phyloP scores from a whole-genome alignment of 2,797 vertebrate species.

The Galagoides demidoff region DNA sequence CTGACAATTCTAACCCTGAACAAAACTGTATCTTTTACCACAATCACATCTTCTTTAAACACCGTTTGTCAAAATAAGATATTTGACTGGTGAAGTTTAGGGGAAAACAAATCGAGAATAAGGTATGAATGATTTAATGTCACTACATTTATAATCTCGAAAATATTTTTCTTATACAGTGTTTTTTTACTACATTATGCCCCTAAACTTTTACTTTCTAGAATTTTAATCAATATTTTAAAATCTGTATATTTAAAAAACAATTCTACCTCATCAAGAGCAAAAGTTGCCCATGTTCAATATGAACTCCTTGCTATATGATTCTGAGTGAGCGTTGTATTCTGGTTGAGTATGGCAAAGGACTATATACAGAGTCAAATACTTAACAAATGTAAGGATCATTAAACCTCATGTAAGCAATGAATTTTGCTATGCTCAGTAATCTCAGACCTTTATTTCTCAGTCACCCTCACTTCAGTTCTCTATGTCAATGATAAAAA shows the following conservation, averaged over 20 bases:
- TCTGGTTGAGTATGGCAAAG: neutral
- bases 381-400: conserved; percentile 49
- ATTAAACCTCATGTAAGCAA: conserved; percentile 54
- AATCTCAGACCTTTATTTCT: conserved; percentile 56
- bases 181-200: neutral
- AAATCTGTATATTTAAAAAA: neutral
- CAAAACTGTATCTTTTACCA: neutral
- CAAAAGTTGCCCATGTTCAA: neutral
- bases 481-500: conserved; percentile 65
- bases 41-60: neutral
- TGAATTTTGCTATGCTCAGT: conserved; percentile 37
- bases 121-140: neutral
- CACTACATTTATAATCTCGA: neutral
- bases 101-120: neutral
- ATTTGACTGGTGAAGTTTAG: neutral
- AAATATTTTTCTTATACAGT: neutral
- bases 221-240: neutral
- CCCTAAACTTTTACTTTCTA: neutral
- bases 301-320: neutral
- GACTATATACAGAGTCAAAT: neutral
- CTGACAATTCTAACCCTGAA: neutral
- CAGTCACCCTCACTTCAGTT: conserved; percentile 1
- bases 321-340: neutral
- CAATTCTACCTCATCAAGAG: neutral
- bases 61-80: neutral